phyloP scores from a whole-genome alignment of 2,113 vertebrate species.

The Brienomyrus brachyistius region DNA sequence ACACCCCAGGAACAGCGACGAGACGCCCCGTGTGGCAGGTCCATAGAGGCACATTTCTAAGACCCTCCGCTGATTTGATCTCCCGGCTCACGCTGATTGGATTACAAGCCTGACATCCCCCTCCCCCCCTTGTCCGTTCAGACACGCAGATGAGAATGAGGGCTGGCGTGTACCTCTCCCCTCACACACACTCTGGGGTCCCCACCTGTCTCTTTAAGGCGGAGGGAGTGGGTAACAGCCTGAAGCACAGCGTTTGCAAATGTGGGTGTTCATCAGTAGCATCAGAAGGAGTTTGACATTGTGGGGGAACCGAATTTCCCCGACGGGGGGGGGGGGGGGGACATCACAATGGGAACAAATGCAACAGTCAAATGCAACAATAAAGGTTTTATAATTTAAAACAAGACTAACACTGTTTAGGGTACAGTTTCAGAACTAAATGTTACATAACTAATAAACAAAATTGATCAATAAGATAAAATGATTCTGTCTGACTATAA shows the following conservation, averaged over 20 bases:
- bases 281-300: neutral
- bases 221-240: neutral
- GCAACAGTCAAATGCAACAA: neutral
- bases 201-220: conserved; percentile 13
- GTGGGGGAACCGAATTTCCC: neutral
- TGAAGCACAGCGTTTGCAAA: neutral
- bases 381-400: neutral
- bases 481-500: neutral
- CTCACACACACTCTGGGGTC: neutral
- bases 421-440: neutral
- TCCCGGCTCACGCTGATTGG: conserved; percentile 29
- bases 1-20: neutral
- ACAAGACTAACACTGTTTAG: neutral
- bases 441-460: neutral
- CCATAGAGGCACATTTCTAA: conserved; percentile 22
- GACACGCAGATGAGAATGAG: conserved; percentile 17
- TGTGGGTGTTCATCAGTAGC: neutral
- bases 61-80: conserved; percentile 35
- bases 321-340: too few relatives aligned
- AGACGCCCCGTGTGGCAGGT: neutral
- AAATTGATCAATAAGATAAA: neutral
- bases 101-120: conserved; percentile 41
- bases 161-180: neutral
- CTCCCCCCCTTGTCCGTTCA: conserved; percentile 23
- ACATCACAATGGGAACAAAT: neutral